Percentiles rank a stretch among this genome's conserved stretches.
These are phyloP conservation scores for Bettongia penicillata DNA, from an alignment of 2,113 vertebrate species.

Conservation along the genomic window DNA sequence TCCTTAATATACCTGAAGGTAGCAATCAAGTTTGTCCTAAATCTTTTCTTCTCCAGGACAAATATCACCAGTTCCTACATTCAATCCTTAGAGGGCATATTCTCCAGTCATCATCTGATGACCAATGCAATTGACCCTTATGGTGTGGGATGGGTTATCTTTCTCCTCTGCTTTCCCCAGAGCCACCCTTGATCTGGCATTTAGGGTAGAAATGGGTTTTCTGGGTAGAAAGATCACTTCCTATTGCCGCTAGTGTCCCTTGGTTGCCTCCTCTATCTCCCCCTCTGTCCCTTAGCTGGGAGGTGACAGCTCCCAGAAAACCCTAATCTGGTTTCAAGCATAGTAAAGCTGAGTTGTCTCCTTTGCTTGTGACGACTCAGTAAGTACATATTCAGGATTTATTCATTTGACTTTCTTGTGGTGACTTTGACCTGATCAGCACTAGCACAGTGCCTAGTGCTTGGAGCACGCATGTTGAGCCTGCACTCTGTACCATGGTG, in stretches of 20 bases:
- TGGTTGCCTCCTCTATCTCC: not conserved
- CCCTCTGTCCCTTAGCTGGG: not conserved
- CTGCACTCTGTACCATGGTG: not conserved
- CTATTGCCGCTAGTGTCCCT: not conserved
- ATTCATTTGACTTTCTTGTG: not conserved
- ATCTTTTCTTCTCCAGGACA: not conserved
- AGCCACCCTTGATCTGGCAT: not conserved
- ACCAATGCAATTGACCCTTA: not conserved
- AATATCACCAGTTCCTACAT: not conserved
- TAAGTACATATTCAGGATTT: not conserved
- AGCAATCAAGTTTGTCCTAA: not conserved
- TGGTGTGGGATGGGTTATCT: not conserved
- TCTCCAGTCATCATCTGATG: not conserved
- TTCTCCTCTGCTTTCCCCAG: not conserved
- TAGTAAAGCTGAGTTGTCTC: not conserved
- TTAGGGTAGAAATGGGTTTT: not conserved
- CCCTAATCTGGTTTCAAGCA: not conserved
- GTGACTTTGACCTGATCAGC: not conserved
- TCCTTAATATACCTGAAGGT: not conserved
- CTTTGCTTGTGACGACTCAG: not conserved
- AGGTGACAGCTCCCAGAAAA: not conserved
- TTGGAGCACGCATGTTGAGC: not conserved
- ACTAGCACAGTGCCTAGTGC: not conserved
- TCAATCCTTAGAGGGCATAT: not conserved
- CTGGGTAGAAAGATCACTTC: not conserved